Evolutionary conservation across 1,140 invertebrate species (phyloP).

Genomic region (Solenopsis invicta): DNA sequence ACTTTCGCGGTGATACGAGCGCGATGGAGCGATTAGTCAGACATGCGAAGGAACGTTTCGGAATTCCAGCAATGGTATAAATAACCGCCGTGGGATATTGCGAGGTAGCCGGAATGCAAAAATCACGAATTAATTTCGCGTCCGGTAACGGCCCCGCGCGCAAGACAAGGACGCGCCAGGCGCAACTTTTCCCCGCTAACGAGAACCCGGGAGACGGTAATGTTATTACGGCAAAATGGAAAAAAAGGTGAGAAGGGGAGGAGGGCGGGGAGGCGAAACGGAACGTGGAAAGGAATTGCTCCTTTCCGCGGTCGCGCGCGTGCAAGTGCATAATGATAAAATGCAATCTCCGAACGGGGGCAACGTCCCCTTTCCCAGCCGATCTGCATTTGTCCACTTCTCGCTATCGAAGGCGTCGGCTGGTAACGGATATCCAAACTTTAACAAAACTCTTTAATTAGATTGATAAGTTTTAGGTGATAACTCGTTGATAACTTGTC

Average conservation of each 20-base stretch:
- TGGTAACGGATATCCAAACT: not conserved
- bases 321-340: slow-evolving; percentile 32
- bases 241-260: not conserved
- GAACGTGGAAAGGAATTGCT: slow-evolving; percentile 11
- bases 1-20: slow-evolving; percentile 21
- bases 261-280: not conserved
- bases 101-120: slow-evolving; percentile 34
- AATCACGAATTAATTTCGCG: slow-evolving; percentile 22
- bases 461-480: not conserved
- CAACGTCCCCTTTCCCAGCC: not conserved
- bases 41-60: slow-evolving; percentile 20
- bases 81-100: slow-evolving; percentile 38
- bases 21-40: slow-evolving; percentile 11
- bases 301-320: slow-evolving; percentile 3
- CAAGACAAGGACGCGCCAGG: slow-evolving; percentile 23
- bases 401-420: not conserved
- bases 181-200: slow-evolving; percentile 28
- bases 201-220: not conserved
- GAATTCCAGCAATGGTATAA: slow-evolving; percentile 20
- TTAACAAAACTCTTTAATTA: not conserved
- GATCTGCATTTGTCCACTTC: not conserved
- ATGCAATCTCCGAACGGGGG: slow-evolving; percentile 25
- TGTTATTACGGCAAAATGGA: not conserved
- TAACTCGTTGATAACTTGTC: not conserved
- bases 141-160: not conserved